These are phyloP conservation scores for Limenitis camilla DNA, from an alignment of 2,888 invertebrate genomes.

Conservation along the genomic window DNA sequence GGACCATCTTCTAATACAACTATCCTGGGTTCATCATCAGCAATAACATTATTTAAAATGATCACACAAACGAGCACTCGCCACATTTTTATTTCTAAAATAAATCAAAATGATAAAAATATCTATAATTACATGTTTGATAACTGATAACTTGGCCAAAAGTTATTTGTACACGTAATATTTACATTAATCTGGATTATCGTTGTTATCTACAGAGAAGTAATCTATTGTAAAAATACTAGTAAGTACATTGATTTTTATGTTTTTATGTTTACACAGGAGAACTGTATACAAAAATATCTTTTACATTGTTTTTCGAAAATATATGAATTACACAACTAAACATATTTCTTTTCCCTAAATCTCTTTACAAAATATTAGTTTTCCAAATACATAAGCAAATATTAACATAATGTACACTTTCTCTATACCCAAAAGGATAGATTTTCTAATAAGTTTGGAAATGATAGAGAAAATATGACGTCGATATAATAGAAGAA, in stretches of 20 bases:
- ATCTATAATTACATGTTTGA: slow-evolving; percentile 14
- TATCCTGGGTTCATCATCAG: slow-evolving; percentile 32
- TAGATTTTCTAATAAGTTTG: too few species aligned
- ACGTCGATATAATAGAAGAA: too few species aligned
- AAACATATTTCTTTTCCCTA: too few species aligned
- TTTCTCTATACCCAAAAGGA: too few species aligned
- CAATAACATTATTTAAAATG: slow-evolving; percentile 29
- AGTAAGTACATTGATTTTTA: neutral
- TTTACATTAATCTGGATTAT: slow-evolving; percentile 10
- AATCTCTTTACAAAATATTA: too few species aligned
- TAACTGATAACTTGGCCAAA: slow-evolving; percentile 17
- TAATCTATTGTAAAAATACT: neutral
- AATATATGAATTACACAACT: too few species aligned
- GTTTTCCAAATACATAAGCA: too few species aligned
- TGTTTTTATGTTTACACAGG: too few species aligned
- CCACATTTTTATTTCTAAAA: slow-evolving; percentile 35
- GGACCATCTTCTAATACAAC: slow-evolving; percentile 47
- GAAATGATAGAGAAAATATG: too few species aligned
- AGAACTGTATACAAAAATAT: too few species aligned
- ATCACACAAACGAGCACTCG: slow-evolving; percentile 26
- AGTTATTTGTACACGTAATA: slow-evolving; percentile 21
- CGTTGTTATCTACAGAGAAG: neutral
- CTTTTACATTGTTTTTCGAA: too few species aligned
- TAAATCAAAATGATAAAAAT: slow-evolving; percentile 16
- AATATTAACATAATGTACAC: too few species aligned